Conservation (phyloP, 2,113 vertebrate genomes). For the Saimiri boliviensis region DNA sequence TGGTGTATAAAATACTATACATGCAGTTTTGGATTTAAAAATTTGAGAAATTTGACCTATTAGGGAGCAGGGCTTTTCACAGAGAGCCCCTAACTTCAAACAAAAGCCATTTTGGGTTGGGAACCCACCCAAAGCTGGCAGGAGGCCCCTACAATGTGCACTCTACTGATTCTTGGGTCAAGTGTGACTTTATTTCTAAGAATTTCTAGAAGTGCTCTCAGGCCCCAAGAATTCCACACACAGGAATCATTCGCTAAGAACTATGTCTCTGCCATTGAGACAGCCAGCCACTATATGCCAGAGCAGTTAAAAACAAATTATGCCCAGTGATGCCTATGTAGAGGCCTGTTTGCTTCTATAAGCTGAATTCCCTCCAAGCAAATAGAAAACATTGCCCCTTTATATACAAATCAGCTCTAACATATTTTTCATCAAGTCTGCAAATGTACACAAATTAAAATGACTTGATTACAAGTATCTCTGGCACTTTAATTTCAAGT, state of each 20-base stretch:
- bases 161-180: background rate
- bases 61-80: background rate
- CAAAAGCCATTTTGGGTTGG: background rate
- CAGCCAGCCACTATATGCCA: slow-evolving; percentile 69
- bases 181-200: background rate
- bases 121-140: background rate
- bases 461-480: slow-evolving; percentile 78
- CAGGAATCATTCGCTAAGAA: slow-evolving; percentile 70
- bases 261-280: slow-evolving; percentile 70
- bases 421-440: slow-evolving; percentile 74
- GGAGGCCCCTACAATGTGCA: background rate
- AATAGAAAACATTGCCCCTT: slow-evolving; percentile 81
- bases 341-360: slow-evolving; percentile 80
- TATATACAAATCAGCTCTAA: slow-evolving; percentile 80
- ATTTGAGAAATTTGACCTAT: background rate
- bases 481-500: slow-evolving; percentile 76
- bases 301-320: slow-evolving; percentile 67
- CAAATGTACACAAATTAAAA: slow-evolving; percentile 79
- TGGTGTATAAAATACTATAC: background rate
- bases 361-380: slow-evolving; percentile 80
- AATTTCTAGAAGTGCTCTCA: slow-evolving; percentile 37
- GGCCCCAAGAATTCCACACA: slow-evolving; percentile 75
- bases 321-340: slow-evolving; percentile 73
- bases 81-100: background rate
- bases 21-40: background rate